These are phyloP conservation scores for Crioceris asparagi DNA, from an alignment of 2,888 invertebrate genomes.

Conservation along the genomic window DNA sequence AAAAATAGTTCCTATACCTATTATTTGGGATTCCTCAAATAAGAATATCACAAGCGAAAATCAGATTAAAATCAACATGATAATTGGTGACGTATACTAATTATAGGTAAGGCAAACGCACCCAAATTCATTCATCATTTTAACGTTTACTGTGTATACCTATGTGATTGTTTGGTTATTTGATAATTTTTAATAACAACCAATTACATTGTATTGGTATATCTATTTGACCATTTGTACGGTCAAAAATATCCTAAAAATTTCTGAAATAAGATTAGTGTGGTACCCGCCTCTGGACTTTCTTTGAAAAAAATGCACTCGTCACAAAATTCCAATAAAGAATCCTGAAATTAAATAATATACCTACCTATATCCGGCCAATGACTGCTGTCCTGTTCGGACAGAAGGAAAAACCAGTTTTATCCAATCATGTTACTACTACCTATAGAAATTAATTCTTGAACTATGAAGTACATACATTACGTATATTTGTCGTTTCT, in stretches of 20 bases:
- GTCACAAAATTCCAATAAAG: constrained; percentile 33
- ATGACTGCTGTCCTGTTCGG: constrained; percentile 29
- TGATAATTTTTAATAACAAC: not conserved
- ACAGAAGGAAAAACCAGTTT: constrained; percentile 28
- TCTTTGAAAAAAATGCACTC: constrained; percentile 30
- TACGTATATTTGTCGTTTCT: no score
- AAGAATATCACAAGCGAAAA: no score
- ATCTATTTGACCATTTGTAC: not conserved
- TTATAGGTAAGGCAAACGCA: no score
- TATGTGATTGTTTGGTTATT: not conserved
- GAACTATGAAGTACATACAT: no score
- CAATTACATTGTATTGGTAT: not conserved
- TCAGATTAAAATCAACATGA: no score
- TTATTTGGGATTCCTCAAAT: no score
- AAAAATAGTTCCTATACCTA: no score
- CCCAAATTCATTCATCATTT: not conserved
- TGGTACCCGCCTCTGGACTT: no score
- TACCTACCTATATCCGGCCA: constrained; percentile 33
- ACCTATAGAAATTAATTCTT: constrained; percentile 33
- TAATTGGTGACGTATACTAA: no score
- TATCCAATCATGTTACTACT: constrained; percentile 31
- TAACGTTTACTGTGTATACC: not conserved
- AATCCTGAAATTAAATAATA: constrained; percentile 34
- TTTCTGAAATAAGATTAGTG: no score
- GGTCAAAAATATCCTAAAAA: no score